phyloP scores from a whole-genome alignment of 2,113 vertebrate genomes.

The Enhydra lutris region DNA sequence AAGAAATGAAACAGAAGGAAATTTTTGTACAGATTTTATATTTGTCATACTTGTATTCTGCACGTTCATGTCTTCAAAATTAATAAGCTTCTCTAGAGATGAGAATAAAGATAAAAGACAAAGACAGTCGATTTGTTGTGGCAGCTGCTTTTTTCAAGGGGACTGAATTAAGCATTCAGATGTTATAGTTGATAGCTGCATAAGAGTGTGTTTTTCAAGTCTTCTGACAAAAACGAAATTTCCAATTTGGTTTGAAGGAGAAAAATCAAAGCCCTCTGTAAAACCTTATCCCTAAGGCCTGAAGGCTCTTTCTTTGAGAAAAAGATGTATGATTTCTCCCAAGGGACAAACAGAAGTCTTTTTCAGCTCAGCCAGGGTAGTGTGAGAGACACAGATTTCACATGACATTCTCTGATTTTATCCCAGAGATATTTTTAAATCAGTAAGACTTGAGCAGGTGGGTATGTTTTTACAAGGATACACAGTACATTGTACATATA shows the following conservation, averaged over 20 bases:
- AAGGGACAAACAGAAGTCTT: slow-evolving; percentile 17
- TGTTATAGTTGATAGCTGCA: not conserved
- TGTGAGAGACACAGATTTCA: slow-evolving; percentile 25
- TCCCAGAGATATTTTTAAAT: slow-evolving; percentile 20
- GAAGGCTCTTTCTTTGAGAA: slow-evolving; percentile 10
- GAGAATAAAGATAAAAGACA: slow-evolving; percentile 30
- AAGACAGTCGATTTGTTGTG: not conserved
- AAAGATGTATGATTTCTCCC: slow-evolving; percentile 10
- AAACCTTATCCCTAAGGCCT: not conserved
- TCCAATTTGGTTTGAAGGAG: not conserved
- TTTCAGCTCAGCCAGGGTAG: not conserved
- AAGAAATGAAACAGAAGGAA: not conserved
- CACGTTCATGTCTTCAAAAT: slow-evolving; percentile 16
- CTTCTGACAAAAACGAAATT: slow-evolving; percentile 20
- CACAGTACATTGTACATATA: not conserved
- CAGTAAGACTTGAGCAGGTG: not conserved
- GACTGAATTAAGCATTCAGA: not conserved
- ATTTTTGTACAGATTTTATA: slow-evolving; percentile 22
- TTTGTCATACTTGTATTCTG: not conserved
- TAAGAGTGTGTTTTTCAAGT: not conserved
- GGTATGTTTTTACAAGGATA: not conserved
- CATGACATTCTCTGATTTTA: slow-evolving; percentile 18
- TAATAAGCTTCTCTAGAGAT: slow-evolving; percentile 4
- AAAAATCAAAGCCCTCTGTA: not conserved
- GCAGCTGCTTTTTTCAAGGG: not conserved